phyloP scores from a whole-genome alignment of 2,888 invertebrate species.

The Tenthredo notha region DNA sequence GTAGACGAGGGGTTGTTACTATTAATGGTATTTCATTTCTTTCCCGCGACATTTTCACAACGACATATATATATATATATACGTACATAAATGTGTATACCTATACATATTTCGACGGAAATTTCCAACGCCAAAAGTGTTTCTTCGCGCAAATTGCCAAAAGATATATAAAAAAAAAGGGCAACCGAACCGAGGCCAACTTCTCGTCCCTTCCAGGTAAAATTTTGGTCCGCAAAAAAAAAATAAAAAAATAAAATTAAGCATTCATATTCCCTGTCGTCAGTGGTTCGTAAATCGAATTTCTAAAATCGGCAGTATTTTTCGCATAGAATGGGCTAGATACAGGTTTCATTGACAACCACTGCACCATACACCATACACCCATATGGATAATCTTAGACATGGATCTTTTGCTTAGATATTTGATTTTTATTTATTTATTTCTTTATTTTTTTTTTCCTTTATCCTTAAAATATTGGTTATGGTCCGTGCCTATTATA shows the following conservation, averaged over 20 bases:
- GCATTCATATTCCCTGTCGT: not conserved
- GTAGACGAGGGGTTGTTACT: not conserved
- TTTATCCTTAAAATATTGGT: not conserved
- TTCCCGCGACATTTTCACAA: not conserved
- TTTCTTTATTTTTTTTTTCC: not conserved
- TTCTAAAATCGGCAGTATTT: not conserved
- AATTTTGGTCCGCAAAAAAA: not conserved
- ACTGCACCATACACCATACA: not conserved
- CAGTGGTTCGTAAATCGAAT: conserved; percentile 25
- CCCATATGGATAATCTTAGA: not conserved
- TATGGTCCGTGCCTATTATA: not conserved
- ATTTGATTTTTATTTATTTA: conserved; percentile 3
- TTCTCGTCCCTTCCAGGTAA: conserved; percentile 37
- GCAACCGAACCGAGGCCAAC: not conserved
- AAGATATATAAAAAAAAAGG: not conserved
- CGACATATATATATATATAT: too few relatives aligned
- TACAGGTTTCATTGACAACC: not conserved
- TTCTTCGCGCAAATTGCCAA: not conserved
- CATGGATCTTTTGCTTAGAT: not conserved
- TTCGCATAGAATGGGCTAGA: not conserved
- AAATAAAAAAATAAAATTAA: not conserved
- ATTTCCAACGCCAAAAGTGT: not conserved
- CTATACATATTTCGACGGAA: not conserved
- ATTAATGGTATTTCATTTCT: not conserved
- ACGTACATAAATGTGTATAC: not conserved